phyloP scores from a whole-genome alignment of 2,888 invertebrate genomes.

The Aspidiotus rigidus region DNA sequence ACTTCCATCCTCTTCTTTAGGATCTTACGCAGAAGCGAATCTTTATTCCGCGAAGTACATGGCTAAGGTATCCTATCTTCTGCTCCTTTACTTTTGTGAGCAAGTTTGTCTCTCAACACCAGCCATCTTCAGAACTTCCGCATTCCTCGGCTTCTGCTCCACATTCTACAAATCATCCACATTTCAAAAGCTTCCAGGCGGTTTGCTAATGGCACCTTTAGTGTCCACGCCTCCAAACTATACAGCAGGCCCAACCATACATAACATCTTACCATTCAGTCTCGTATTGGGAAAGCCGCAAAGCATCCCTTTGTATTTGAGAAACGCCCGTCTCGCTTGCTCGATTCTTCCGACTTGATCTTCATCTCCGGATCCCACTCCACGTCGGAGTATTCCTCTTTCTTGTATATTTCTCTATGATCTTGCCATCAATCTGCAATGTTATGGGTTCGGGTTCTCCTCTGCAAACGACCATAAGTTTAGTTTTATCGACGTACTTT shows the following conservation, averaged over 20 bases:
- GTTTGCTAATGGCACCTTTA: not conserved
- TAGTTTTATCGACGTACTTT: constrained; percentile 8
- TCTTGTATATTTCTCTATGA: not conserved
- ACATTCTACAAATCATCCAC: not conserved
- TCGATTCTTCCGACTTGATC: no score
- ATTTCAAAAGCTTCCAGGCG: constrained; percentile 5
- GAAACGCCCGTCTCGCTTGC: not conserved
- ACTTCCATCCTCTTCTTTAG: not conserved
- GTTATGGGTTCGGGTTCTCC: not conserved
- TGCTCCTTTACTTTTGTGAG: not conserved
- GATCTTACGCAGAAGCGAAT: constrained; percentile 1
- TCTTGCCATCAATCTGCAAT: constrained; percentile 8
- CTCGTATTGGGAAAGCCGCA: not conserved
- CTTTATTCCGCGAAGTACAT: constrained; percentile 4
- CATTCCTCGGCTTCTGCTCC: constrained; percentile 8
- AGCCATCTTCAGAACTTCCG: not conserved
- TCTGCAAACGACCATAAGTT: constrained; percentile 8
- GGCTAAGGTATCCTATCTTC: not conserved
- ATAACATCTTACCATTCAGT: constrained; percentile 1
- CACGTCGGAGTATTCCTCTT: no score
- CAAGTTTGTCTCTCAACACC: not conserved
- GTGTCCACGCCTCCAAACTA: not conserved
- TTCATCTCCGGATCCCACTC: no score
- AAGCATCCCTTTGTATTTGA: not conserved
- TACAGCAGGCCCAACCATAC: not conserved